Conservation (phyloP, 2,797 vertebrate species). For the Echiichthys vipera region DNA sequence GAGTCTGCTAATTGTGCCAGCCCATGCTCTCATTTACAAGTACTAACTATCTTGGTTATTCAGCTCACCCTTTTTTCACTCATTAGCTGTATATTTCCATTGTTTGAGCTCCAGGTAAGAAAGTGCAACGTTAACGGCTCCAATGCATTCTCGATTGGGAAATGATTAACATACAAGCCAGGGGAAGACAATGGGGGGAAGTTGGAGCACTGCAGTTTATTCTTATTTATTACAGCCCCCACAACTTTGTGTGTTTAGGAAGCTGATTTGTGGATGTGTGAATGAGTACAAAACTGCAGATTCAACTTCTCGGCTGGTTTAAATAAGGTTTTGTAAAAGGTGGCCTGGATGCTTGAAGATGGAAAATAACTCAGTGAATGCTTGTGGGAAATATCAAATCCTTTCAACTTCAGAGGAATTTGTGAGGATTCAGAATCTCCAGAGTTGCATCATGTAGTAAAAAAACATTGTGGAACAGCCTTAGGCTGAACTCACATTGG, state of each 20-base stretch:
- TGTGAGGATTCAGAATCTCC: constrained; percentile 49
- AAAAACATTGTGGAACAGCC: constrained; percentile 53
- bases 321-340: constrained; percentile 50
- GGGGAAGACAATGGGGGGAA: constrained; percentile 57
- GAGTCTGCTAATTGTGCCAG: constrained; percentile 2
- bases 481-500: constrained; percentile 65
- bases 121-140: constrained; percentile 57
- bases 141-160: constrained; percentile 40
- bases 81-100: constrained; percentile 64
- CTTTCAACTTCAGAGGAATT: constrained; percentile 53
- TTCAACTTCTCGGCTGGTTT: constrained; percentile 56
- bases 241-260: constrained; percentile 68
- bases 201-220: constrained; percentile 48
- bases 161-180: constrained; percentile 67
- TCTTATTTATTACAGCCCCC: constrained; percentile 66
- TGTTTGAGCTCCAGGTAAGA: constrained; percentile 67
- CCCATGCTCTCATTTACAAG: constrained; percentile 51
- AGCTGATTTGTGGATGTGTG: constrained; percentile 58
- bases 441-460: constrained; percentile 48
- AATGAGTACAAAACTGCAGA: constrained; percentile 52
- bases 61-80: constrained; percentile 46
- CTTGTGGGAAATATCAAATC: constrained; percentile 58
- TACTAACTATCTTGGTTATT: constrained; percentile 35
- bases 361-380: neutral
- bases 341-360: constrained; percentile 44